phyloP scores from a whole-genome alignment of 92 coral and sea anemone species.

The Isaurus tuberculatus region DNA sequence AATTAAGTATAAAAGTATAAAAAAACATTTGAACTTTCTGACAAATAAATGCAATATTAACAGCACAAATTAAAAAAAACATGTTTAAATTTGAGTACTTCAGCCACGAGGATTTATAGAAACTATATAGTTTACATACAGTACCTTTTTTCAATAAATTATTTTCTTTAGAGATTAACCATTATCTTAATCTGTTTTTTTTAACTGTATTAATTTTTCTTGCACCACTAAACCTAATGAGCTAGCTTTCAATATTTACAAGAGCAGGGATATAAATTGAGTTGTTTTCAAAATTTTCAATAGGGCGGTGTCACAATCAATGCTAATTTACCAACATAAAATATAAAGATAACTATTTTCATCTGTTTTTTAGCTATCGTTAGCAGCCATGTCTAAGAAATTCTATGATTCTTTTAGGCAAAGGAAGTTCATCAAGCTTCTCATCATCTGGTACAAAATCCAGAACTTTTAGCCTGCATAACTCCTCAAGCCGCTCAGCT shows the following conservation, averaged over 20 bases:
- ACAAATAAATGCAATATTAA: background rate
- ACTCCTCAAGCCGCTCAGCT: conserved; percentile 82
- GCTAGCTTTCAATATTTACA: background rate
- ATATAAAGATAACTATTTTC: background rate
- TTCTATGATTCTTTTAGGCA: conserved; percentile 78
- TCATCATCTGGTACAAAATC: conserved; percentile 66
- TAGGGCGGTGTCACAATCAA: background rate
- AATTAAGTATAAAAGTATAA: background rate
- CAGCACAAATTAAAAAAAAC: too few species aligned
- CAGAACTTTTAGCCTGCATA: conserved; percentile 74
- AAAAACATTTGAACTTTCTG: background rate
- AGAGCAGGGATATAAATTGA: background rate
- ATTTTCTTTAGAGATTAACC: too few species aligned
- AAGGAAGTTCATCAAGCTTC: conserved; percentile 75
- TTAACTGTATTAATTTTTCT: too few species aligned
- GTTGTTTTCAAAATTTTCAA: background rate
- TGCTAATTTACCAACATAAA: background rate
- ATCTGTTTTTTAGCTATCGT: background rate
- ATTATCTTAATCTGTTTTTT: too few species aligned
- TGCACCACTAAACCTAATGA: too few species aligned
- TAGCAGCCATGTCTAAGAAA: conserved; percentile 63
- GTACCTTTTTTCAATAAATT: too few species aligned
- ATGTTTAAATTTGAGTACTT: too few species aligned
- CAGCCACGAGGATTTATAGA: too few species aligned
- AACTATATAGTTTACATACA: too few species aligned